Percentiles rank a stretch among this genome's conserved stretches.
These are phyloP conservation scores for Saxidomus purpurata DNA, from an alignment of 1,140 invertebrate species.

Conservation along the genomic window DNA sequence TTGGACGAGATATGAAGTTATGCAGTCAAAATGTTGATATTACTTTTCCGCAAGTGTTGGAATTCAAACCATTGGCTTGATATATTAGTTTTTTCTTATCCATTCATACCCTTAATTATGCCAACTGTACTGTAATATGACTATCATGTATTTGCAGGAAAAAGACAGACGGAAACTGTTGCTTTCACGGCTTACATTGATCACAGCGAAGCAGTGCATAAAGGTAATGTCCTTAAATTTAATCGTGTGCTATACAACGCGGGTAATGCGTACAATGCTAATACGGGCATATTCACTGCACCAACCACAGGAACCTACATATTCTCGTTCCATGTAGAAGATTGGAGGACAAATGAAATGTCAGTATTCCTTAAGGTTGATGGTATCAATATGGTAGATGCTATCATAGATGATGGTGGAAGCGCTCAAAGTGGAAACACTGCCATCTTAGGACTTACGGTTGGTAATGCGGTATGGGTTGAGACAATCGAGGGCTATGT, in stretches of 20 bases:
- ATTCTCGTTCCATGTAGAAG: conserved; percentile 37
- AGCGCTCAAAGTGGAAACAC: not conserved
- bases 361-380: not conserved
- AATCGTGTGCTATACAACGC: conserved; percentile 32
- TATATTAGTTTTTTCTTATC: no score
- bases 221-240: not conserved
- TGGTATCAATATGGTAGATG: not conserved
- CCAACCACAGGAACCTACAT: conserved; percentile 42
- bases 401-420: not conserved
- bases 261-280: conserved; percentile 29
- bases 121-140: no score
- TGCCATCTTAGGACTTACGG: not conserved
- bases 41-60: no score
- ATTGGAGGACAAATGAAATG: not conserved
- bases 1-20: no score
- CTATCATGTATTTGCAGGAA: no score
- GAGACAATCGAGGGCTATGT: not conserved
- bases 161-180: not conserved
- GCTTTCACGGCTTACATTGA: not conserved
- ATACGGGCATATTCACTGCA: conserved; percentile 51
- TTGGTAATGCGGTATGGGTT: not conserved
- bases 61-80: no score
- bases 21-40: no score
- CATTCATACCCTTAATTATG: no score
- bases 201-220: not conserved